Conservation (phyloP, 1,140 invertebrate species). For the Anthonomus grandis region DNA sequence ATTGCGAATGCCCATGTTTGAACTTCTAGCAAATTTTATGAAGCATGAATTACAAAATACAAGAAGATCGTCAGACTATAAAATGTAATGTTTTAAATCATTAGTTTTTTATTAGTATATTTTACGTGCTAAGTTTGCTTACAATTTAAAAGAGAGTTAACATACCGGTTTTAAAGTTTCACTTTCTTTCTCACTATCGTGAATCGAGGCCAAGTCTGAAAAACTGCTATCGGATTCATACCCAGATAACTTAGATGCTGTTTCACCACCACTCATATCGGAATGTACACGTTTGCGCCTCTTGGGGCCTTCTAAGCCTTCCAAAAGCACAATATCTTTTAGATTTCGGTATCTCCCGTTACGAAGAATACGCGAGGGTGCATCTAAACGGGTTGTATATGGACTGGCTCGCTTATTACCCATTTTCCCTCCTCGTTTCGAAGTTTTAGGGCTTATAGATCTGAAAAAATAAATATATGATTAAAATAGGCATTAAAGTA, state of each 20-base stretch:
- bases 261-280: slow-evolving; percentile 55
- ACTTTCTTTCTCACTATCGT: slow-evolving; percentile 49
- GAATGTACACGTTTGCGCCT: slow-evolving; percentile 57
- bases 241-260: slow-evolving; percentile 53
- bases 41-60: no score
- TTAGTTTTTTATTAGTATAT: not conserved
- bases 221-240: slow-evolving; percentile 62
- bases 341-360: slow-evolving; percentile 62
- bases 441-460: slow-evolving; percentile 29
- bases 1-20: no score
- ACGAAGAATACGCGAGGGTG: slow-evolving; percentile 54
- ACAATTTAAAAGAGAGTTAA: not conserved
- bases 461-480: slow-evolving; percentile 6
- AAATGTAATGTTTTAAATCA: not conserved
- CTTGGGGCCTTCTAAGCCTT: slow-evolving; percentile 53
- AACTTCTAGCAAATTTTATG: no score
- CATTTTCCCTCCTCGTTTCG: slow-evolving; percentile 31
- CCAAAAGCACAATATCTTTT: slow-evolving; percentile 51
- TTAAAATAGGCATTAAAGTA: not conserved
- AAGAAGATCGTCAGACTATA: no score
- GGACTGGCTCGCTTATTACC: slow-evolving; percentile 51
- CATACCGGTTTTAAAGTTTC: slow-evolving; percentile 28
- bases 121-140: not conserved
- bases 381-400: slow-evolving; percentile 56
- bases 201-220: slow-evolving; percentile 51